These are phyloP conservation scores for Podarcis siculus DNA, from an alignment of 2,797 vertebrate genomes.

Conservation along the genomic window DNA sequence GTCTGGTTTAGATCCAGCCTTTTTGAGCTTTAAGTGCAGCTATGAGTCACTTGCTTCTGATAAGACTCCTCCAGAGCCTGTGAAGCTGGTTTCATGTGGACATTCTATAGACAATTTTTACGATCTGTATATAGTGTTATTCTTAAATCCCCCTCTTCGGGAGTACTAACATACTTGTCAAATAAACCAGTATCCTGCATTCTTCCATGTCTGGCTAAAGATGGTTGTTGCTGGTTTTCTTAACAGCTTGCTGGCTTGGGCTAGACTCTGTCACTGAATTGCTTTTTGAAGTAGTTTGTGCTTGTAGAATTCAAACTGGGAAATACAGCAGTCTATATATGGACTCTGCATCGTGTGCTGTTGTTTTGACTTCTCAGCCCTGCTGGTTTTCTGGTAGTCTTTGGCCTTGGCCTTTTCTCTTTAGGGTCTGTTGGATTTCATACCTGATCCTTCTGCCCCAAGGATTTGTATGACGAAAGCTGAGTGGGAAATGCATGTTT, in stretches of 20 bases:
- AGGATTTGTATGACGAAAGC: background rate
- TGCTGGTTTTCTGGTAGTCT: background rate
- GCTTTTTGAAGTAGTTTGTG: background rate
- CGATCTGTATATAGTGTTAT: background rate
- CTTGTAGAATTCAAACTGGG: background rate
- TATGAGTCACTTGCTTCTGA: background rate
- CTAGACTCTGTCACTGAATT: background rate
- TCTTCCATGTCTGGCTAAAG: background rate
- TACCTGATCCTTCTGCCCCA: background rate
- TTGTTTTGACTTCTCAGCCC: background rate
- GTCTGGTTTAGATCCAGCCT: slow-evolving; percentile 6
- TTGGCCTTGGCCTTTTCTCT: background rate
- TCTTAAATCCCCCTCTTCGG: background rate
- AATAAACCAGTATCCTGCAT: background rate
- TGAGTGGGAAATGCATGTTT: background rate
- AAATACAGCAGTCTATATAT: background rate
- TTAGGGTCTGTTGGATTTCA: background rate
- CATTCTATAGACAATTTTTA: background rate
- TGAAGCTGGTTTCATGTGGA: background rate
- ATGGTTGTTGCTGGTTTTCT: background rate
- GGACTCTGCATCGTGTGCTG: background rate
- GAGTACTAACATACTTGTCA: background rate
- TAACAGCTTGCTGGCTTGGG: background rate
- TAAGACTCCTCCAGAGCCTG: background rate
- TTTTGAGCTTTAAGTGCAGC: background rate